Base-by-base conservation (phyloP, 92 coral and sea anemone genomes). In the Blastomussa wellsi region DNA sequence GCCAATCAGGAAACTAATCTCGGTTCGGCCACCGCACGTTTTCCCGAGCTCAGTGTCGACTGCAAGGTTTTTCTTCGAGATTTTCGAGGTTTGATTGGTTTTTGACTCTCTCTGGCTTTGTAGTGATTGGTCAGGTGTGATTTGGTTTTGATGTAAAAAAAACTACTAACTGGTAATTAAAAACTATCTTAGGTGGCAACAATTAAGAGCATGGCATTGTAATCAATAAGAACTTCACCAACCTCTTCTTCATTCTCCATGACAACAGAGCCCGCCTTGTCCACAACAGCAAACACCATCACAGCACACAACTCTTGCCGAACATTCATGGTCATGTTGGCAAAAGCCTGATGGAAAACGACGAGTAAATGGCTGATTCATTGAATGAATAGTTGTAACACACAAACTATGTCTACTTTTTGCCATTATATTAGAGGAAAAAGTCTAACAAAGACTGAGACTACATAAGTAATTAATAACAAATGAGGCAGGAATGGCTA, bases 201-300 rank as follows among this genome's bases (percentile, higher is more conserved):
- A n/a, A n/a, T n/a, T n/a, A n/a, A n/a, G n/a, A n/a, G n/a, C n/a
- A n/a, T n/a, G n/a, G n/a, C n/a, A n/a, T n/a, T n/a, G n/a, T n/a
- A n/a, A n/a, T 22, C 1, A 52, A 57, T 24, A 16, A 10, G 39
- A 69, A 70, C 26, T 8, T 37, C 3, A 64, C 80, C 22, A 49
- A 96, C 99, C 99, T 96, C 98, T 80, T 96, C 99, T 42, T 94
- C 95, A 78, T 96, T 88, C 49, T 94, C 94, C 95, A 96, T 90
- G 48, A 96, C 99, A 35, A 87, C 86, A 13, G 98, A 87, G 12
- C 94, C 96, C 24, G 97, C 95, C 65, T 91, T 91, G 33, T 96
- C 99, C 36, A 96, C 99, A 41, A 96, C 99, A 16, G 99, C 99
- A 82, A 96, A 96, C 91, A 96, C 98, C 99, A 96, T 96, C 69